These are phyloP conservation scores for Diadumene lineata DNA, from an alignment of 92 coral and sea anemone genomes.

Conservation along the genomic window DNA sequence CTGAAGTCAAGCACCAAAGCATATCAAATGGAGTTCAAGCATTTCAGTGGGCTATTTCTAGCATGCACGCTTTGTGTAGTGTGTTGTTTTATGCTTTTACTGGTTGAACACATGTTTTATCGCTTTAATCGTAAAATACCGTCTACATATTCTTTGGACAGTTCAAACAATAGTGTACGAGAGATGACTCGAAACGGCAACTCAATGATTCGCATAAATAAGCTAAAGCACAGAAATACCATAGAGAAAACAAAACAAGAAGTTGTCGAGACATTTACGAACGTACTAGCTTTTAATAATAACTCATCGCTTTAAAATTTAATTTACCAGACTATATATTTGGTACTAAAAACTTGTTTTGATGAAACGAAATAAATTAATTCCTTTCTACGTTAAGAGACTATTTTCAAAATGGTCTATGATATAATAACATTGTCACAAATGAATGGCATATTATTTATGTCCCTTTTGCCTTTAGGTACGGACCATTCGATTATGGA, in stretches of 20 bases:
- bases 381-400: too few relatives aligned
- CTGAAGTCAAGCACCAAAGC: constrained; percentile 28
- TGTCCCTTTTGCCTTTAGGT: too few relatives aligned
- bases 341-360: too few relatives aligned
- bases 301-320: too few relatives aligned
- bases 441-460: too few relatives aligned
- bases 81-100: constrained; percentile 37
- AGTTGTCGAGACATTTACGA: not conserved
- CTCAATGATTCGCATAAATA: not conserved
- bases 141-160: constrained; percentile 12
- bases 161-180: constrained; percentile 25
- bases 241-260: not conserved
- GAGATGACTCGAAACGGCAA: constrained; percentile 8
- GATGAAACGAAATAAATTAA: too few relatives aligned
- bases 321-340: too few relatives aligned
- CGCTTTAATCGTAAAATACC: constrained; percentile 28
- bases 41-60: constrained; percentile 63
- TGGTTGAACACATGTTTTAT: constrained; percentile 33
- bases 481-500: too few relatives aligned
- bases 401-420: too few relatives aligned
- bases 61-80: constrained; percentile 28
- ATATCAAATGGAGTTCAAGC: constrained; percentile 35
- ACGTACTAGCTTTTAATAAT: not conserved
- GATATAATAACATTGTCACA: too few relatives aligned
- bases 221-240: not conserved